Evolutionary conservation across 2,888 invertebrate species (phyloP), one percentile per base, ranked within the genome.

Genomic region (Archaeoteleia sp.): DNA sequence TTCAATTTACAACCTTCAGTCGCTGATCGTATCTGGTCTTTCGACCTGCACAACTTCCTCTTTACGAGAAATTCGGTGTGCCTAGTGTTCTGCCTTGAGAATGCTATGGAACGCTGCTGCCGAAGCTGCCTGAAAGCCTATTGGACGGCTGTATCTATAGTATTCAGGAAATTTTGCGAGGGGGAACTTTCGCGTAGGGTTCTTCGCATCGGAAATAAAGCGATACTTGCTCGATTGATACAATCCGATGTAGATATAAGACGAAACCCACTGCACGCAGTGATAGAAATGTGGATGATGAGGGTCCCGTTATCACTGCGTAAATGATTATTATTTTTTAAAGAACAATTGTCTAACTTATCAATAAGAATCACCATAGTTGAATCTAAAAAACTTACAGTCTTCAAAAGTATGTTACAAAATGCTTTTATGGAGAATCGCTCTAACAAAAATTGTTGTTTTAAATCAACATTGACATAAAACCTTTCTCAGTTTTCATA

Each of bases 11-110:
- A 72, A 70, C 73, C 67, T 51, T 39, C 30, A 51, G 57, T 62
- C 49, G 70, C 54, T 54, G 74, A 74, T 75, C 57, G 58, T 76
- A 76, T 74, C 73, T 42, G 15, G 25, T 43, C 62, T 63, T 61
- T 49, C 34, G 35, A 63, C 51, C 40, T 57, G 14, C 51, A 25
- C 7, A 65, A 65, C 46, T 65, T 57, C 34, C 46, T 51, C 49
- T 35, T 57, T 32, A 14, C 14, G 13, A 23, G 51, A 51, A 55
- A 51, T 53, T 51, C 30, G 51, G 15, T 13, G 39, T 15, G 10
- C 39, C 14, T 13, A 12, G 35, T 10, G 53, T 42, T 32, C n/a
- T 32, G 25, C 27, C 27, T 25, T 34, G 20, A 37, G 55, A 63
- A 42, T 55, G 43, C 37, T 35, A 37, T 8, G 5, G 40, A 57